Conservation (phyloP, 2,113 vertebrate species). For the Gasterosteus aculeatus region DNA sequence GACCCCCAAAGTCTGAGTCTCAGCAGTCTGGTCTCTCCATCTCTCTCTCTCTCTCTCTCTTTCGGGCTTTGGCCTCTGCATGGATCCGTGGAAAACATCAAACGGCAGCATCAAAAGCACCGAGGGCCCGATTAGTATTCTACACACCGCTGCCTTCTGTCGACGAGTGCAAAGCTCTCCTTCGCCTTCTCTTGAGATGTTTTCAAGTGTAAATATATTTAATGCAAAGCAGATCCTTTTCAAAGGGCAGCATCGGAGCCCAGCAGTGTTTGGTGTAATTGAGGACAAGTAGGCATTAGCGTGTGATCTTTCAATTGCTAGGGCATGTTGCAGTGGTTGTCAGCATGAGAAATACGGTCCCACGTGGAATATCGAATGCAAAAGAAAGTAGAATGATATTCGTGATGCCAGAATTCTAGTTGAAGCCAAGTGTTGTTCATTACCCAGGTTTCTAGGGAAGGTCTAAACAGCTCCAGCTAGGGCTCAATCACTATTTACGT, state of each 20-base stretch:
- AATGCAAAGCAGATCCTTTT: slow-evolving; percentile 77
- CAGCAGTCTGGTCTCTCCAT: slow-evolving; percentile 32
- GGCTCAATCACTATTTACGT: slow-evolving; percentile 71
- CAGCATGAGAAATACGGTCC: slow-evolving; percentile 75
- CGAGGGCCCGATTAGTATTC: slow-evolving; percentile 79
- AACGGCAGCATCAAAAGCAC: slow-evolving; percentile 74
- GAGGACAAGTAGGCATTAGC: slow-evolving; percentile 80
- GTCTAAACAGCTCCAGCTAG: slow-evolving; percentile 59
- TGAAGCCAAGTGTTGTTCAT: slow-evolving; percentile 75
- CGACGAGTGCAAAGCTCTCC: slow-evolving; percentile 63
- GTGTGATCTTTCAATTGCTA: slow-evolving; percentile 79
- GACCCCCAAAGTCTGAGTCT: slow-evolving; percentile 37
- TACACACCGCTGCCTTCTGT: slow-evolving; percentile 72
- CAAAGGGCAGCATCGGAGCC: slow-evolving; percentile 72
- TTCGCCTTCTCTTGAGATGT: slow-evolving; percentile 70
- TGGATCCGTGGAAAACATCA: slow-evolving; percentile 73
- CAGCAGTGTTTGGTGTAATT: slow-evolving; percentile 79
- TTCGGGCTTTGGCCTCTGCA: slow-evolving; percentile 45
- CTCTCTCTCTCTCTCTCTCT: slow-evolving; percentile 50
- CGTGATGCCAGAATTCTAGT: slow-evolving; percentile 63
- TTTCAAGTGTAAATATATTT: slow-evolving; percentile 81
- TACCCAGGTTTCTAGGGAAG: slow-evolving; percentile 55
- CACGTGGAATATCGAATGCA: slow-evolving; percentile 74
- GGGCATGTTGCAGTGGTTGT: slow-evolving; percentile 75
- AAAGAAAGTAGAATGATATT: slow-evolving; percentile 70